Conservation (phyloP, 2,888 invertebrate species). For the Cheilosia vernalis region DNA sequence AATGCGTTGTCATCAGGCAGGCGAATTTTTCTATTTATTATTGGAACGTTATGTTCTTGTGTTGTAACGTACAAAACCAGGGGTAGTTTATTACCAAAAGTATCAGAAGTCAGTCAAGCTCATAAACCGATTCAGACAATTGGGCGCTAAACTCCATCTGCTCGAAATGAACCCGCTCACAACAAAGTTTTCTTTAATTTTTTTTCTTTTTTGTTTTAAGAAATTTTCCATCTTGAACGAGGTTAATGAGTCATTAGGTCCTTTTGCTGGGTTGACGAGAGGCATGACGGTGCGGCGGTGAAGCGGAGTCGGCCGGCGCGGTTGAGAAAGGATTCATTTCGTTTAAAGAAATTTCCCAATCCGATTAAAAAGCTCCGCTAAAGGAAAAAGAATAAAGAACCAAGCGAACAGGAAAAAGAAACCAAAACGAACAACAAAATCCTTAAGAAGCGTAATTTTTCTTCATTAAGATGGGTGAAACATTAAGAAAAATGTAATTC, state of each 20-base stretch:
- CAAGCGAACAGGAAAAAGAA: neutral
- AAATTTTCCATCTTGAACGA: conserved; percentile 43
- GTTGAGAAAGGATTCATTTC: conserved; percentile 35
- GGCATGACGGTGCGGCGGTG: neutral
- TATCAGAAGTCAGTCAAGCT: conserved; percentile 60
- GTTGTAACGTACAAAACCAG: conserved; percentile 10
- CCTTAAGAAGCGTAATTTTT: conserved; percentile 61
- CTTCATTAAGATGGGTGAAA: conserved; percentile 68
- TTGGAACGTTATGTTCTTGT: conserved; percentile 37
- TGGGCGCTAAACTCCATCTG: conserved; percentile 54
- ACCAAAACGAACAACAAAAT: conserved; percentile 54
- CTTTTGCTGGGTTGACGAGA: conserved; percentile 1
- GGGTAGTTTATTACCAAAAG: conserved; percentile 56
- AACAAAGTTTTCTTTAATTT: conserved; percentile 27
- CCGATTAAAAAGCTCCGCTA: conserved; percentile 56
- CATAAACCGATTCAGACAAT: conserved; percentile 62
- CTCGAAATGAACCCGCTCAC: conserved; percentile 5
- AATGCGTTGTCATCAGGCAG: conserved; percentile 69
- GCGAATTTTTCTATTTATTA: conserved; percentile 67
- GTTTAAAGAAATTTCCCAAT: conserved; percentile 58
- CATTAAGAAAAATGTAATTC: conserved; percentile 72
- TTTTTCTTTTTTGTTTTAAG: conserved; percentile 19
- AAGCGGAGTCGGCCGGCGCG: neutral
- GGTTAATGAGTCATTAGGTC: conserved; percentile 72
- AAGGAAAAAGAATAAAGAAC: neutral